Conservation (phyloP, 92 coral and sea anemone species). For the Phenganax stokvisi region DNA sequence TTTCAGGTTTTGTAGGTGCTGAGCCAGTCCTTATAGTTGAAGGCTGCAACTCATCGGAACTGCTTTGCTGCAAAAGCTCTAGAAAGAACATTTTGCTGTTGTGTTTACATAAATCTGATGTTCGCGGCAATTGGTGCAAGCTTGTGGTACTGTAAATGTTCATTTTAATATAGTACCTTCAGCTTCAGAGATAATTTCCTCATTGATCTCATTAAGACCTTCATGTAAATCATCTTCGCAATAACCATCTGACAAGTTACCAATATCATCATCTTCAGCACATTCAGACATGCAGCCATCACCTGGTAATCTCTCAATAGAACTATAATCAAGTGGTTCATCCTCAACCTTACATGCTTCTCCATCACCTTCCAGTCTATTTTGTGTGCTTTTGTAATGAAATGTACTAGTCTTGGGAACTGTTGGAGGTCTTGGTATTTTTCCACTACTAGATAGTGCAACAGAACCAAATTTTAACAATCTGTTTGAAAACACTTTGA, state of each 20-base stretch:
- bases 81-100: neutral
- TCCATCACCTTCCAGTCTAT: constrained; percentile 84
- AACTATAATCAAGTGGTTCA: constrained; percentile 43
- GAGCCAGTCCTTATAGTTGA: constrained; percentile 26
- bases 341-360: constrained; percentile 64
- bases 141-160: neutral
- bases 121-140: neutral
- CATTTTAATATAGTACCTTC: neutral
- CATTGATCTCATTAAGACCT: constrained; percentile 55
- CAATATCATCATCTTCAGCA: constrained; percentile 85
- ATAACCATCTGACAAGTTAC: constrained; percentile 46
- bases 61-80: constrained; percentile 16
- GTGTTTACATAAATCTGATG: too few species aligned
- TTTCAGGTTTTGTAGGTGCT: constrained; percentile 7
- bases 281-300: constrained; percentile 97
- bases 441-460: neutral
- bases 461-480: neutral
- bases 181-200: constrained; percentile 58
- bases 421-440: constrained; percentile 23
- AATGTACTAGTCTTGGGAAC: constrained; percentile 16
- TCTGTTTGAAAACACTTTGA: neutral
- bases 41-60: constrained; percentile 24
- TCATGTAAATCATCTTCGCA: constrained; percentile 44
- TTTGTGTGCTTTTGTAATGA: constrained; percentile 9
- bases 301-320: constrained; percentile 79